These are phyloP conservation scores for Heliothis subflexa DNA, from an alignment of 1,140 invertebrate genomes.

Conservation along the genomic window DNA sequence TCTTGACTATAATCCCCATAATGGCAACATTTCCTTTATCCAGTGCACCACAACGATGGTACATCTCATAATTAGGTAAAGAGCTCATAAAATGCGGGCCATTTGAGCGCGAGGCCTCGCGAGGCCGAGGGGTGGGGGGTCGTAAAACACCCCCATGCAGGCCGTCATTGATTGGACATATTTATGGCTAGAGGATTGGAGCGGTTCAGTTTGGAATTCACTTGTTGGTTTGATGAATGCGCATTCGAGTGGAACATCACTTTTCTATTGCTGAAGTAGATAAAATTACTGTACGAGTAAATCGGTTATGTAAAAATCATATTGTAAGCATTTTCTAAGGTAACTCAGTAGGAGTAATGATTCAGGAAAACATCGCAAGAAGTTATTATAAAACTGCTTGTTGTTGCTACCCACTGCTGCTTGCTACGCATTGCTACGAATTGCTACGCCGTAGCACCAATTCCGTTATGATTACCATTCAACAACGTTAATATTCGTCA, in stretches of 20 bases:
- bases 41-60: slow-evolving; percentile 5
- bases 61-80: slow-evolving; percentile 38
- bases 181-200: slow-evolving; percentile 37
- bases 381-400: too few relatives aligned
- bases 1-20: background rate
- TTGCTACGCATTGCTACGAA: background rate
- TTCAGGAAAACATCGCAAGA: too few relatives aligned
- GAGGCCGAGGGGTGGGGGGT: slow-evolving; percentile 1
- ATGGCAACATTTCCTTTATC: background rate
- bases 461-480: too few relatives aligned
- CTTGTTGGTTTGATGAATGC: slow-evolving; percentile 25
- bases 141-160: slow-evolving; percentile 35
- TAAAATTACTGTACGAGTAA: too few relatives aligned
- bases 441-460: background rate
- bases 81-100: slow-evolving; percentile 37
- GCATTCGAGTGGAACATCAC: background rate
- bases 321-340: too few relatives aligned
- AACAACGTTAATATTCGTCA: too few relatives aligned
- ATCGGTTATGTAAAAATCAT: too few relatives aligned
- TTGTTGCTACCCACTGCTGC: too few relatives aligned
- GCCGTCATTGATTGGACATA: slow-evolving; percentile 28
- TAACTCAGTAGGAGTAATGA: too few relatives aligned
- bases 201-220: slow-evolving; percentile 4
- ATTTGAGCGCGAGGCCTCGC: slow-evolving; percentile 4
- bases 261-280: background rate